These are phyloP conservation scores for Mongoloraphidia duomilia DNA, from an alignment of 2,888 invertebrate species.

Conservation along the genomic window DNA sequence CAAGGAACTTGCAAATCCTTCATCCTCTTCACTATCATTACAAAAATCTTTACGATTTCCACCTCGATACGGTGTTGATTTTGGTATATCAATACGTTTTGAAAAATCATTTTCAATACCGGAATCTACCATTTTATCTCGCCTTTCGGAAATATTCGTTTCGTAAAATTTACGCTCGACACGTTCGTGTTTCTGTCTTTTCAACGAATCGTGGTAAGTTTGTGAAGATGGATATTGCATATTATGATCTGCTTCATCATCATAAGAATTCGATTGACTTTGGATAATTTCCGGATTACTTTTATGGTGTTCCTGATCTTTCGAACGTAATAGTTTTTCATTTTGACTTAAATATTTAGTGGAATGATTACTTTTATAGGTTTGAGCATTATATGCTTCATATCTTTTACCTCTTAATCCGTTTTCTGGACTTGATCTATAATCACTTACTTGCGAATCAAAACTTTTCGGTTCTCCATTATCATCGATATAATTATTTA, in stretches of 20 bases:
- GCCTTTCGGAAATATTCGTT: slow-evolving; percentile 32
- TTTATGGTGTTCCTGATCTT: slow-evolving; percentile 38
- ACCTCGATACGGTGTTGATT: slow-evolving; percentile 12
- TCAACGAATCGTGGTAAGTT: slow-evolving; percentile 43
- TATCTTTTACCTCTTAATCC: slow-evolving; percentile 14
- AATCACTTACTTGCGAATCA: slow-evolving; percentile 46
- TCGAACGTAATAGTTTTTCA: slow-evolving; percentile 27
- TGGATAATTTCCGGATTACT: slow-evolving; percentile 47
- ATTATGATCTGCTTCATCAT: slow-evolving; percentile 13
- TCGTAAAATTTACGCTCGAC: slow-evolving; percentile 18
- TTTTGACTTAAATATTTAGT: slow-evolving; percentile 13
- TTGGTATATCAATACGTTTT: too few relatives aligned
- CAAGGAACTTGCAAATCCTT: slow-evolving; percentile 51
- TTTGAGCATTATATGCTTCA: slow-evolving; percentile 24
- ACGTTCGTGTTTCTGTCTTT: slow-evolving; percentile 41
- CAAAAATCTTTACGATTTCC: slow-evolving; percentile 13
- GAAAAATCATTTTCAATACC: slow-evolving; percentile 68
- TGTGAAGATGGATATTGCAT: slow-evolving; percentile 7
- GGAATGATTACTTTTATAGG: slow-evolving; percentile 16
- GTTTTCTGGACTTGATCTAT: slow-evolving; percentile 43
- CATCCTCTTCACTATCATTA: slow-evolving; percentile 49
- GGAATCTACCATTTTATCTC: slow-evolving; percentile 56
- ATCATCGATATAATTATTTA: too few relatives aligned
- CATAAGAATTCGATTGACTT: slow-evolving; percentile 15
- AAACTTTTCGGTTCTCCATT: slow-evolving; percentile 53